phyloP scores from a whole-genome alignment of 2,888 invertebrate species.

The Nymphalis c-album region DNA sequence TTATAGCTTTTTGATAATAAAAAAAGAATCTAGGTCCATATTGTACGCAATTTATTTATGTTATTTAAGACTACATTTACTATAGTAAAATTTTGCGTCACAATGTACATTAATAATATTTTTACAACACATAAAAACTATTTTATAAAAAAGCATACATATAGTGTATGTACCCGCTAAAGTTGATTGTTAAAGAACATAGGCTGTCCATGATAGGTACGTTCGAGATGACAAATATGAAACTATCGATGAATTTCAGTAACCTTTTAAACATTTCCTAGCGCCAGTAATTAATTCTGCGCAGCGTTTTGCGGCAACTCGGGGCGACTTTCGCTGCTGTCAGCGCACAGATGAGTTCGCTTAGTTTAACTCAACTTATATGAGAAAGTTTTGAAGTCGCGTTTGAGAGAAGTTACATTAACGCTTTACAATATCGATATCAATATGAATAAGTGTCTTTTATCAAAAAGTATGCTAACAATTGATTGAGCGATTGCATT shows the following conservation, averaged over 20 bases:
- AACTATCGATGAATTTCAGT: slow-evolving; percentile 1
- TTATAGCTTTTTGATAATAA: too few species aligned
- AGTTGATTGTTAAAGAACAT: not conserved
- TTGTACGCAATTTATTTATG: not conserved
- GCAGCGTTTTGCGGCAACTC: slow-evolving; percentile 28
- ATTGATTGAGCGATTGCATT: too few species aligned
- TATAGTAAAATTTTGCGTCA: too few species aligned
- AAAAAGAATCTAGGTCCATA: too few species aligned
- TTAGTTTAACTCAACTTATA: slow-evolving; percentile 31
- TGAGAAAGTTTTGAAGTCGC: slow-evolving; percentile 36
- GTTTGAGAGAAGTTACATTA: slow-evolving; percentile 21
- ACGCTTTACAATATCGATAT: slow-evolving; percentile 10
- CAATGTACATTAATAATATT: too few species aligned
- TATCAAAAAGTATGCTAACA: not conserved
- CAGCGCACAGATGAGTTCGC: slow-evolving; percentile 30
- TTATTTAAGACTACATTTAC: not conserved
- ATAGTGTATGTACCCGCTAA: too few species aligned
- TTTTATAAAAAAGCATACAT: too few species aligned
- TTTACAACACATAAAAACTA: too few species aligned
- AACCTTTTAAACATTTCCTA: slow-evolving; percentile 12
- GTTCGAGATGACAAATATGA: not conserved
- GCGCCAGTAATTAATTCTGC: slow-evolving; percentile 30
- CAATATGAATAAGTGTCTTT: slow-evolving; percentile 2
- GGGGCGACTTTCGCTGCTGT: slow-evolving; percentile 22
- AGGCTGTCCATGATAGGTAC: not conserved